Evolutionary conservation across 1,140 invertebrate genomes (phyloP).

Genomic region (Drosophila kanapiae): DNA sequence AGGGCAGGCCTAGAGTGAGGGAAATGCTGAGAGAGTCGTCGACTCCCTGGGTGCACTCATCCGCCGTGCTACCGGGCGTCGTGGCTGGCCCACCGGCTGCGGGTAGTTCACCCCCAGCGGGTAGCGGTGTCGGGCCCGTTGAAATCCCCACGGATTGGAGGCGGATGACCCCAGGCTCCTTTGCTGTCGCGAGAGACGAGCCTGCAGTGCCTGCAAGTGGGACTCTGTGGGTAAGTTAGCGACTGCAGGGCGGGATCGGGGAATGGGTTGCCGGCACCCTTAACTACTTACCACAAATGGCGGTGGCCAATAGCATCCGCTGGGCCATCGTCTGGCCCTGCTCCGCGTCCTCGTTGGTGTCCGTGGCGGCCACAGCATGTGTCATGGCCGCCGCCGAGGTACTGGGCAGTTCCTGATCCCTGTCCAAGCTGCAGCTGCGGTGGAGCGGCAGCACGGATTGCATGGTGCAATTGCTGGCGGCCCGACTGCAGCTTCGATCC

Average conservation of each 20-base stretch:
- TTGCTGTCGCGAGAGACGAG: slow-evolving; percentile 69
- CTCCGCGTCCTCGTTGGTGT: slow-evolving; percentile 61
- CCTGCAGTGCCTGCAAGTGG: slow-evolving; percentile 82
- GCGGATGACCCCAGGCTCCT: slow-evolving; percentile 17
- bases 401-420: slow-evolving; percentile 64
- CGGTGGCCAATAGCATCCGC: slow-evolving; percentile 68
- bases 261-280: not conserved
- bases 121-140: slow-evolving; percentile 70
- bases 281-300: slow-evolving; percentile 72
- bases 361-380: slow-evolving; percentile 66
- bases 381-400: slow-evolving; percentile 76
- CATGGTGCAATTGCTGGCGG: slow-evolving; percentile 68
- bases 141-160: slow-evolving; percentile 74
- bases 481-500: slow-evolving; percentile 62
- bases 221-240: slow-evolving; percentile 83
- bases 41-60: slow-evolving; percentile 66
- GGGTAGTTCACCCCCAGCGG: slow-evolving; percentile 82
- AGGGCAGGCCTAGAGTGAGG: slow-evolving; percentile 79
- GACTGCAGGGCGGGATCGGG: slow-evolving; percentile 28
- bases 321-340: slow-evolving; percentile 50
- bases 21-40: slow-evolving; percentile 83
- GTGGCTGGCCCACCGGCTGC: slow-evolving; percentile 54
- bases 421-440: slow-evolving; percentile 57
- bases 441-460: slow-evolving; percentile 74
- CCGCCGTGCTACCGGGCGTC: slow-evolving; percentile 66